Conservation (phyloP, 2,888 invertebrate genomes). For the Acheta domesticus region DNA sequence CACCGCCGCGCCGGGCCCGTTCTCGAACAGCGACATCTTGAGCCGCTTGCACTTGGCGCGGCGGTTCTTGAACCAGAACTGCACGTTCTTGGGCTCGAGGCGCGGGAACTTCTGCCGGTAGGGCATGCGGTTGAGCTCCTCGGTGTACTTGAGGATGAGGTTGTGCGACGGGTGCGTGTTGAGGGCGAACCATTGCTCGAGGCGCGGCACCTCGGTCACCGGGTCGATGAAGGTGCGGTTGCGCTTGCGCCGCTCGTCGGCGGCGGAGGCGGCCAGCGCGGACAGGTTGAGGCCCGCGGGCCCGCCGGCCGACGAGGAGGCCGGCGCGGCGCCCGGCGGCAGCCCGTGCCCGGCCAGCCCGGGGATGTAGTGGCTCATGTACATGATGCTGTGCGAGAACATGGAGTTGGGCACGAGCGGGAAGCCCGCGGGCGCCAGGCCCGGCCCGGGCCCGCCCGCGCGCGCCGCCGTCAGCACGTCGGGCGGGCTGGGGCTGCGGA, state of each 20-base stretch:
- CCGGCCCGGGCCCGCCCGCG: constrained; percentile 40
- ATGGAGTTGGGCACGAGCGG: constrained; percentile 82
- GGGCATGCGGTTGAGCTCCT: constrained; percentile 93
- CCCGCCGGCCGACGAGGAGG: background rate
- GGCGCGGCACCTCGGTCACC: constrained; percentile 90
- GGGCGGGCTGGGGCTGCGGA: constrained; percentile 41
- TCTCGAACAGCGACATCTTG: constrained; percentile 82
- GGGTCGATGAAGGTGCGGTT: constrained; percentile 99
- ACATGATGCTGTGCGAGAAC: constrained; percentile 88
- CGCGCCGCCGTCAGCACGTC: constrained; percentile 33
- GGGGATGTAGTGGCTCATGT: constrained; percentile 85
- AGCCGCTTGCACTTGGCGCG: constrained; percentile 96
- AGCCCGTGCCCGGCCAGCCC: constrained; percentile 43
- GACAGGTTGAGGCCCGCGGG: constrained; percentile 36
- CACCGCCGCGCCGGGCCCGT: background rate
- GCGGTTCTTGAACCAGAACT: constrained; percentile 99
- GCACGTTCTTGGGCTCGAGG: constrained; percentile 98
- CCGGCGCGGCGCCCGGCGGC: constrained; percentile 23
- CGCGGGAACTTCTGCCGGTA: constrained; percentile 97
- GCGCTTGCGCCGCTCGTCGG: constrained; percentile 84
- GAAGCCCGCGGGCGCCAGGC: constrained; percentile 54
- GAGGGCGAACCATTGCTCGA: constrained; percentile 94
- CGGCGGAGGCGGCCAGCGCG: constrained; percentile 34
- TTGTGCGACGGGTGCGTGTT: constrained; percentile 99
- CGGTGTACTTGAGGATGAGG: constrained; percentile 95